A percentile compares a stretch with the other conserved stretches of the same genome.
Conservation (phyloP, 2,113 vertebrate genomes). For the Salvelinus namaycush region DNA sequence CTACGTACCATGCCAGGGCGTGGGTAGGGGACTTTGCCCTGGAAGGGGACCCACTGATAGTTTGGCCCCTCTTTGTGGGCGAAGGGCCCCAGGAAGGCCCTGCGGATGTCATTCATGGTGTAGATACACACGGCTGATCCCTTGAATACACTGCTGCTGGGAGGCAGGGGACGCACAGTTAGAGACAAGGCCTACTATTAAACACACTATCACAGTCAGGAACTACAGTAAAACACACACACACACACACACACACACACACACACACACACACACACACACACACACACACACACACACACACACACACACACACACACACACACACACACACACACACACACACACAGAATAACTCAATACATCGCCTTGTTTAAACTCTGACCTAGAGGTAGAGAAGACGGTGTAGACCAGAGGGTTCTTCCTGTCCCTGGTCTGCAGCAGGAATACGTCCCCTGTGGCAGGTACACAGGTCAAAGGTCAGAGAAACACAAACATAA, state of each 20-base stretch:
- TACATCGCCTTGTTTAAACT: slow-evolving; percentile 15
- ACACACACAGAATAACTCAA: neutral
- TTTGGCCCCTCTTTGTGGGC: slow-evolving; percentile 97
- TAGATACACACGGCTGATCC: slow-evolving; percentile 94
- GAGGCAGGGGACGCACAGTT: slow-evolving; percentile 32
- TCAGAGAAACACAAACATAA: slow-evolving; percentile 59
- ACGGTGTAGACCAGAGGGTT: slow-evolving; percentile 90
- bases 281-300: neutral
- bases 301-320: neutral
- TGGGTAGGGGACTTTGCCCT: slow-evolving; percentile 95
- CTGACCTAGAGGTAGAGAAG: slow-evolving; percentile 94
- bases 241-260: neutral
- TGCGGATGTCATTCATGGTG: slow-evolving; percentile 94
- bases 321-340: slow-evolving; percentile 6
- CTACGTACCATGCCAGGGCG: slow-evolving; percentile 94
- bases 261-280: slow-evolving; percentile 5
- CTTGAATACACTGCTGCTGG: slow-evolving; percentile 87
- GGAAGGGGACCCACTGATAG: slow-evolving; percentile 96
- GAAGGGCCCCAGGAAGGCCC: slow-evolving; percentile 95
- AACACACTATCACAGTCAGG: neutral
- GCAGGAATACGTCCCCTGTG: slow-evolving; percentile 90
- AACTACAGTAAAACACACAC: neutral
- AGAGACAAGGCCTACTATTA: slow-evolving; percentile 11
- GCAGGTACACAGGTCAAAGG: slow-evolving; percentile 51
- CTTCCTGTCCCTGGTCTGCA: slow-evolving; percentile 88